Percentiles rank a stretch among this genome's conserved stretches.
phyloP scores from a whole-genome alignment of 2,888 invertebrate genomes.

The Xestia rhomboidea region DNA sequence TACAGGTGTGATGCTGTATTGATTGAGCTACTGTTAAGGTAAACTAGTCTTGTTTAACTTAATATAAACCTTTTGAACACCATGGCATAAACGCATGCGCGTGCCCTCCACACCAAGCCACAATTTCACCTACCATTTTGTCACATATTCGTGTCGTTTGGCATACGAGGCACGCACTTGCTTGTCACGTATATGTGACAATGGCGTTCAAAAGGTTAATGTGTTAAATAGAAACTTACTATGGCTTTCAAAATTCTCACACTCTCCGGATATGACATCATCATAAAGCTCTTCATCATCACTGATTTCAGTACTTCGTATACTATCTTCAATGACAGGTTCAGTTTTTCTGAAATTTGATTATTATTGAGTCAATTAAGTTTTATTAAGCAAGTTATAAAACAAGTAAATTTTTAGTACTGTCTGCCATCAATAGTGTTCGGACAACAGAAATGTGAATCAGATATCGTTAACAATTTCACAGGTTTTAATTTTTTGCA shows the following conservation, averaged over 20 bases:
- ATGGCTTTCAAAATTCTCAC: background rate
- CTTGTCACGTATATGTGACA: too few relatives aligned
- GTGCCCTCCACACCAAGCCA: too few relatives aligned
- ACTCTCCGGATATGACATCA: slow-evolving; percentile 17
- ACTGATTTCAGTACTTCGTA: slow-evolving; percentile 52
- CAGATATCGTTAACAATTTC: background rate
- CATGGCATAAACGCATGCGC: too few relatives aligned
- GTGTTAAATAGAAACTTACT: slow-evolving; percentile 30
- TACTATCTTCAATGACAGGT: slow-evolving; percentile 62
- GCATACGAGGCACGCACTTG: too few relatives aligned
- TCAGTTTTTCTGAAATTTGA: slow-evolving; percentile 75
- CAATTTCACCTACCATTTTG: too few relatives aligned
- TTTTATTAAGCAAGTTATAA: background rate
- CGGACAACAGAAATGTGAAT: too few relatives aligned
- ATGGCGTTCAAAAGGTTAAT: too few relatives aligned
- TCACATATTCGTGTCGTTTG: too few relatives aligned
- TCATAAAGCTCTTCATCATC: slow-evolving; percentile 72
- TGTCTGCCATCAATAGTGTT: background rate
- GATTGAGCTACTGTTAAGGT: background rate
- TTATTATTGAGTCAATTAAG: background rate
- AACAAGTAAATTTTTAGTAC: background rate
- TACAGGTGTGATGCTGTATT: background rate
- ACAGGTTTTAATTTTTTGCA: background rate
- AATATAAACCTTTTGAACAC: too few relatives aligned
- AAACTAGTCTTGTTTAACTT: background rate